phyloP scores from a whole-genome alignment of 1,140 invertebrate species.

The Stegodyphus dumicola region DNA sequence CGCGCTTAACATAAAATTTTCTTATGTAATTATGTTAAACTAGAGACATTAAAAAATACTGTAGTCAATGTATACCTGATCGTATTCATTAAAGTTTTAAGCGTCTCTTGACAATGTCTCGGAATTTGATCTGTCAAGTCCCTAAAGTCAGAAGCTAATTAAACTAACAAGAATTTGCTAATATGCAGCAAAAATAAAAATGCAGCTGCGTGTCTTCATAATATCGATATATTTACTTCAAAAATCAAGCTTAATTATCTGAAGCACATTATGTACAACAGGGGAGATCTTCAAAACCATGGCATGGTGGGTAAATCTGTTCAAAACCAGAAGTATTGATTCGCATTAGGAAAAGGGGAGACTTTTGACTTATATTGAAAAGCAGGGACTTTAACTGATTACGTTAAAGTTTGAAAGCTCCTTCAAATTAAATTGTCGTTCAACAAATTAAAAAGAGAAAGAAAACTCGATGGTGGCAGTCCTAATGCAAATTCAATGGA shows the following conservation, averaged over 20 bases:
- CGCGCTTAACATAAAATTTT: too few species aligned
- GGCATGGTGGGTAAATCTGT: neutral
- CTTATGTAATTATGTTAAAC: too few species aligned
- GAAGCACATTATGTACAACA: neutral
- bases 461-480: neutral
- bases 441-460: conserved; percentile 40
- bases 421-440: conserved; percentile 43
- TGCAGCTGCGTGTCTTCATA: too few species aligned
- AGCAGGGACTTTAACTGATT: conserved; percentile 14
- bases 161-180: too few species aligned
- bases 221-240: too few species aligned
- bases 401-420: conserved; percentile 41
- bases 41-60: too few species aligned
- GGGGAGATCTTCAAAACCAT: neutral
- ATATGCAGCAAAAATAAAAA: too few species aligned
- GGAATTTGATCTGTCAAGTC: too few species aligned
- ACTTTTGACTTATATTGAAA: neutral
- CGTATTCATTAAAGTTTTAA: too few species aligned
- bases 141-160: too few species aligned
- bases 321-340: conserved; percentile 17
- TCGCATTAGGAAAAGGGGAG: neutral
- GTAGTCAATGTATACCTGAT: too few species aligned
- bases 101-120: too few species aligned
- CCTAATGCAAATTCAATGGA: conserved; percentile 50
- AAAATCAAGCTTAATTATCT: neutral